Evolutionary conservation across 92 coral and sea anemone genomes (phyloP).

Genomic region (Heliopora coerulea): DNA sequence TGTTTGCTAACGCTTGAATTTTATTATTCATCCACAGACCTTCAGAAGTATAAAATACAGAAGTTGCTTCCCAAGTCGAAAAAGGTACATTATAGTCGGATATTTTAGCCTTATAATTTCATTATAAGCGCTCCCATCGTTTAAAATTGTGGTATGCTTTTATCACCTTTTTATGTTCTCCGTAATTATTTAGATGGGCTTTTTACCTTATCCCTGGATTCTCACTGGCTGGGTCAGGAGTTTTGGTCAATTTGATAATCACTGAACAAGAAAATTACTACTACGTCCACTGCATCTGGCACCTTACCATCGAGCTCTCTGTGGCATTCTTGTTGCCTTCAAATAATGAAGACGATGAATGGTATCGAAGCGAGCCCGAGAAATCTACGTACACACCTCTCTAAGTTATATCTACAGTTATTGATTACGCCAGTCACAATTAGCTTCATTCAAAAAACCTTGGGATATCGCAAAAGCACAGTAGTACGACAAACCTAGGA

Average conservation of each 20-base stretch:
- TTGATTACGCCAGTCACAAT: too few relatives aligned
- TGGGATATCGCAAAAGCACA: too few relatives aligned
- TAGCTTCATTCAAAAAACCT: neutral
- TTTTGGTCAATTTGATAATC: neutral
- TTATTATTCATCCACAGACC: neutral
- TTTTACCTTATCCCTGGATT: conserved; percentile 26
- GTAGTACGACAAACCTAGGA: too few relatives aligned
- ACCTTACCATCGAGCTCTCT: conserved; percentile 43
- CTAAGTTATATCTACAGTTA: too few relatives aligned
- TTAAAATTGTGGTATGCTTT: too few relatives aligned
- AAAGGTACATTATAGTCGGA: conserved; percentile 24
- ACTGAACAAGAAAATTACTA: conserved; percentile 16
- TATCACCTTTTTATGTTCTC: too few relatives aligned
- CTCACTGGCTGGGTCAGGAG: conserved; percentile 18
- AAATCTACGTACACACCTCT: conserved; percentile 7
- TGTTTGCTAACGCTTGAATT: neutral
- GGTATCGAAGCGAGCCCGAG: conserved; percentile 12
- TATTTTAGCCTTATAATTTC: too few relatives aligned
- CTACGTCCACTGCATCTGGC: conserved; percentile 37
- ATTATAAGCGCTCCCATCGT: too few relatives aligned
- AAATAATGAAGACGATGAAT: conserved; percentile 14
- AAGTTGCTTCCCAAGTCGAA: conserved; percentile 15
- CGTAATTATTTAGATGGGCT: conserved; percentile 19
- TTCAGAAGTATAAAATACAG: conserved; percentile 11
- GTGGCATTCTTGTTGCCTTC: conserved; percentile 35